Conservation (phyloP, 2,113 vertebrate species). For the Orthonyx spaldingii region DNA sequence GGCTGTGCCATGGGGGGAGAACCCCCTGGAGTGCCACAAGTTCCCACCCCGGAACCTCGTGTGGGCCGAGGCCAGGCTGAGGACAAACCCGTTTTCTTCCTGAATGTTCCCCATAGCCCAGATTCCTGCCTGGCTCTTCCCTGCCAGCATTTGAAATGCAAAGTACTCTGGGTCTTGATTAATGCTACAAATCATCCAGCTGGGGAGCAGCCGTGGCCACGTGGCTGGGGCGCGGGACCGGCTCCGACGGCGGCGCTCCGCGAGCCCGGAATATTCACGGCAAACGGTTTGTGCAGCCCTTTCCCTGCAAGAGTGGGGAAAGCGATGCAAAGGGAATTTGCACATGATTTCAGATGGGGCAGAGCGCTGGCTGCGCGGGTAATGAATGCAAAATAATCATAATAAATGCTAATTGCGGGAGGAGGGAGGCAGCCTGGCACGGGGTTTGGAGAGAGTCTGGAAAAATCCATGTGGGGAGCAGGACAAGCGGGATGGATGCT, state of each 20-base stretch:
- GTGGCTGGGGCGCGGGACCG: not conserved
- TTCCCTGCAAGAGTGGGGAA: not conserved
- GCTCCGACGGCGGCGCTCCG: not conserved
- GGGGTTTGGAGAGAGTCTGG: not conserved
- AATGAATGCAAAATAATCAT: not conserved
- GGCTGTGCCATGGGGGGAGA: rapidly evolving
- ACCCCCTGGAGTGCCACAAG: rapidly evolving
- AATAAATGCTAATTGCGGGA: not conserved
- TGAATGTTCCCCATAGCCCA: not conserved
- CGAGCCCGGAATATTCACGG: not conserved
- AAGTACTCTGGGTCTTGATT: not conserved
- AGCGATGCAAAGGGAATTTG: not conserved
- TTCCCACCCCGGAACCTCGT: rapidly evolving
- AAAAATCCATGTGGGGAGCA: not conserved
- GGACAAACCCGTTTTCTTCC: not conserved
- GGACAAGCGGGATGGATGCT: not conserved
- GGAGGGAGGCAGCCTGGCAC: not conserved
- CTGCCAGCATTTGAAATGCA: conserved; percentile 17
- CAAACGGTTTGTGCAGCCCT: not conserved
- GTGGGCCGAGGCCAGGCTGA: rapidly evolving
- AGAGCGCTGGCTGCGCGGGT: not conserved
- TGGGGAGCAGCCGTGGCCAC: conserved; percentile 2
- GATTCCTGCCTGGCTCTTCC: not conserved
- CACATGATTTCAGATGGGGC: not conserved
- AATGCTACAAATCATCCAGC: not conserved